Percentiles rank a stretch among this genome's conserved stretches.
Evolutionary conservation across 2,113 vertebrate species (phyloP).

Genomic region (Catharus fuscescens): DNA sequence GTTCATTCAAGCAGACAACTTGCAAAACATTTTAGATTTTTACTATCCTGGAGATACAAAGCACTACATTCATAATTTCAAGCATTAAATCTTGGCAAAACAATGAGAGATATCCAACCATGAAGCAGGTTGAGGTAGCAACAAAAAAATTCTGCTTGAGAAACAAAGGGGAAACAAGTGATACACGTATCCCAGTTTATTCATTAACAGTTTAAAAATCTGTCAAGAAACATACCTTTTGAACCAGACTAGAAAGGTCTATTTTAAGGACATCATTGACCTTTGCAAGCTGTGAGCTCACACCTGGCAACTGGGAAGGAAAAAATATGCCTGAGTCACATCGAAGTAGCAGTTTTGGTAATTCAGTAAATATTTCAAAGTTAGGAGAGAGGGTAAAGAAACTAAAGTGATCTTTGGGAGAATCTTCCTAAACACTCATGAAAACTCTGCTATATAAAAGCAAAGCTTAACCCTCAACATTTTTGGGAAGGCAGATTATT

Average conservation of each 20-base stretch:
- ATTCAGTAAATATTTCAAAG: neutral
- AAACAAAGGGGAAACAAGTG: neutral
- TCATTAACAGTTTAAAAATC: neutral
- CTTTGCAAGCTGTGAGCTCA: slow-evolving; percentile 78
- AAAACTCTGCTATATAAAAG: neutral
- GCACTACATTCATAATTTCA: neutral
- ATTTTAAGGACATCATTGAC: slow-evolving; percentile 82
- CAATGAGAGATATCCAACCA: neutral
- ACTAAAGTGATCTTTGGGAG: neutral
- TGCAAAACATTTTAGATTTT: neutral
- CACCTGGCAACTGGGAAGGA: slow-evolving; percentile 79
- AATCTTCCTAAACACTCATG: neutral
- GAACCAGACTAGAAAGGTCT: slow-evolving; percentile 82
- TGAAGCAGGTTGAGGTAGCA: neutral
- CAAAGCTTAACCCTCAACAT: neutral
- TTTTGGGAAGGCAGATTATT: neutral
- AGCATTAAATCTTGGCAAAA: neutral
- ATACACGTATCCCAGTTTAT: neutral
- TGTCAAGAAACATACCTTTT: slow-evolving; percentile 77
- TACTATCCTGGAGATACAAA: neutral
- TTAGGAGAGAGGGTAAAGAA: neutral
- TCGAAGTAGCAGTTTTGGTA: neutral
- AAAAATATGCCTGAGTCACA: neutral
- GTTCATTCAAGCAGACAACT: neutral
- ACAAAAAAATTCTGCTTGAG: neutral